Conservation (phyloP, 2,888 invertebrate genomes). For the Nudaria mundana region DNA sequence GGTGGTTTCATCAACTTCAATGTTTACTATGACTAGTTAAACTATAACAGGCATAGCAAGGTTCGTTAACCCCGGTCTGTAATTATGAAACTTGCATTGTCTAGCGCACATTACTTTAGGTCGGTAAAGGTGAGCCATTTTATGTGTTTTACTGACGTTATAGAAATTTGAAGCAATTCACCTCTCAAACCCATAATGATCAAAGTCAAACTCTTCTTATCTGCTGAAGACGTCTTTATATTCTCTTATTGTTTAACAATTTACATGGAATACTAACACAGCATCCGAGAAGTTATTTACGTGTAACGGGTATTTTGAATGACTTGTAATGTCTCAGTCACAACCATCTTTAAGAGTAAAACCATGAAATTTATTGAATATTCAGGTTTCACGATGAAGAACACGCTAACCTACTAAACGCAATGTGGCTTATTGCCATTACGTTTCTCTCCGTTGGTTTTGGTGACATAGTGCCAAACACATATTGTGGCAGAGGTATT, state of each 20-base stretch:
- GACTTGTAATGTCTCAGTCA: constrained; percentile 35
- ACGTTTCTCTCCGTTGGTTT: constrained; percentile 99
- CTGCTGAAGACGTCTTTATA: constrained; percentile 36
- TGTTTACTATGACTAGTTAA: constrained; percentile 33
- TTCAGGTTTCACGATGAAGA: constrained; percentile 98
- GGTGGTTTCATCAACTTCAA: constrained; percentile 46
- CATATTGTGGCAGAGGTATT: constrained; percentile 99
- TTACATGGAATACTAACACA: constrained; percentile 31
- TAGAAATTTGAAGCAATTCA: constrained; percentile 56
- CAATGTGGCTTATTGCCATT: constrained; percentile 99
- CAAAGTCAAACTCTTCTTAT: constrained; percentile 82
- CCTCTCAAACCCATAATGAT: constrained; percentile 42
- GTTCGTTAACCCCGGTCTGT: constrained; percentile 9
- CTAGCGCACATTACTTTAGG: constrained; percentile 49
- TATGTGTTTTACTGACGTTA: constrained; percentile 62
- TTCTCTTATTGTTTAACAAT: constrained; percentile 48
- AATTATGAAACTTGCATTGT: constrained; percentile 52
- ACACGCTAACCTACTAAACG: constrained; percentile 99
- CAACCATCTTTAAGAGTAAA: constrained; percentile 48
- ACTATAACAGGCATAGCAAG: constrained; percentile 58
- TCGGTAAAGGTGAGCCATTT: constrained; percentile 80
- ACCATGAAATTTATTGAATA: constrained; percentile 73
- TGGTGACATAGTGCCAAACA: constrained; percentile 99
- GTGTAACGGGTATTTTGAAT: constrained; percentile 33
- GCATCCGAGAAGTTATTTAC: constrained; percentile 32